Percentiles rank a stretch among this genome's conserved stretches.
phyloP scores from a whole-genome alignment of 2,888 invertebrate genomes.

The Lepidonotus clava region DNA sequence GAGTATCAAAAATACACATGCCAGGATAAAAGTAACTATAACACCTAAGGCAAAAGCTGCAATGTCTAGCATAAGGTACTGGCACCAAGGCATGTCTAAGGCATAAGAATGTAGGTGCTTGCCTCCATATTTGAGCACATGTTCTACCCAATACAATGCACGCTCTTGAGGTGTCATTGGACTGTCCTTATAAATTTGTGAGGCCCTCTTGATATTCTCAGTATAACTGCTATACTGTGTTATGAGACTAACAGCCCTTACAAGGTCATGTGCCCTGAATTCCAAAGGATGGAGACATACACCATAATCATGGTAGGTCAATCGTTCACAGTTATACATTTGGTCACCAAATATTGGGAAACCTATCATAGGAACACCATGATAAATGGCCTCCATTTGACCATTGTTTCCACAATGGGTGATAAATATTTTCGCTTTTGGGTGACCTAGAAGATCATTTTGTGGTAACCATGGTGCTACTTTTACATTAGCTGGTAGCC shows the following conservation, averaged over 20 bases:
- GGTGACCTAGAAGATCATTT: conserved; percentile 59
- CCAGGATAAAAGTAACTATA: not conserved
- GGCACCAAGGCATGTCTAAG: conserved; percentile 66
- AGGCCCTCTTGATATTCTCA: conserved; percentile 61
- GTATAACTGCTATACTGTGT: conserved; percentile 60
- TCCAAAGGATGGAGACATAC: not conserved
- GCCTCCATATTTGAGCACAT: conserved; percentile 69
- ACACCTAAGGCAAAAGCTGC: conserved; percentile 11
- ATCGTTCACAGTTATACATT: conserved; percentile 62
- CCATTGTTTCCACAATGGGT: conserved; percentile 70
- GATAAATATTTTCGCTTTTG: conserved; percentile 66
- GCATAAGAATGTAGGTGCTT: conserved; percentile 66
- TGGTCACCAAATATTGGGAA: conserved; percentile 68
- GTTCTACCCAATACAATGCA: conserved; percentile 70
- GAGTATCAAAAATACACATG: not conserved
- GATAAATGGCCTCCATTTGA: conserved; percentile 67
- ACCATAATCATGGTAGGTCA: conserved; percentile 59
- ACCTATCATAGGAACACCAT: conserved; percentile 69
- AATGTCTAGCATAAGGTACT: conserved; percentile 67
- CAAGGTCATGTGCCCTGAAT: conserved; percentile 57
- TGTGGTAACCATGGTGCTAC: conserved; percentile 57
- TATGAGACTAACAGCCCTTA: conserved; percentile 59
- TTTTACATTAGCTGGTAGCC: conserved; percentile 47
- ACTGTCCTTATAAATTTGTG: conserved; percentile 61
- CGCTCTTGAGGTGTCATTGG: conserved; percentile 63